Base-by-base conservation (phyloP, 2,797 vertebrate genomes). In the Anolis apletophallus region DNA sequence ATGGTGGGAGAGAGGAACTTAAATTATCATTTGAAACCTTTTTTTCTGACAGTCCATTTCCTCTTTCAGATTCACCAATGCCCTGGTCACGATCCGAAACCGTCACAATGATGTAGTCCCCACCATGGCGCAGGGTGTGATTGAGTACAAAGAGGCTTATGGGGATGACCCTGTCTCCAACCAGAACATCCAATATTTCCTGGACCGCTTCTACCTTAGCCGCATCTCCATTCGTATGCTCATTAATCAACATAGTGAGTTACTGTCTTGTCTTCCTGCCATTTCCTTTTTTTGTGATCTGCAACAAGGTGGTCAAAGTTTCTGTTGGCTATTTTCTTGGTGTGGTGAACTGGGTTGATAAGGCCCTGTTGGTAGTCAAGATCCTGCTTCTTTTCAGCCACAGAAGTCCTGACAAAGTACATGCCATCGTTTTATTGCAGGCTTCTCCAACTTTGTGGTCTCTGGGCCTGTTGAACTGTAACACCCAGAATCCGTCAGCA, bases 221-320 rank as follows among this genome's bases (percentile, higher is more conserved):
- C 98, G 98, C 86, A 99, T 99, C 94, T 99, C 98, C 79, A 99
- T 99, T 92, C 98, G 98, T 46, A 99, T 99, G 98, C 98, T 99
- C 78, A 97, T 99, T 95, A 99, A 99, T 97, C 98, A 99, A 94
- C 98, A 99, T 96, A 98, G 98, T 99, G 95, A 97, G 98, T 91
- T 7, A 5, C 26, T 5, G 2, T 8, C 1, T 23, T 21, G 21
- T 9, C 26, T 3, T 29, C 14, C 32, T 11, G 5, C 1, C 10
- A 29, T 52, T 5, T 32, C 36, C 36, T 6, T 29, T 52, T 23
- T 50, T 8, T 29, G n/a, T 32, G 17, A 11, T 34, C 55, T 78
- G 52, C 17, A 50, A 3, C 10, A 4, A 5, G 9, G 26, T 34
- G 61, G 34, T 17, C 6, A 5, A 32, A 26, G n/a, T 50, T 34